A percentile compares a stretch with the other conserved stretches of the same genome.
Evolutionary conservation across 2,888 invertebrate species (phyloP).

Genomic region (Tenthredo mesomela): DNA sequence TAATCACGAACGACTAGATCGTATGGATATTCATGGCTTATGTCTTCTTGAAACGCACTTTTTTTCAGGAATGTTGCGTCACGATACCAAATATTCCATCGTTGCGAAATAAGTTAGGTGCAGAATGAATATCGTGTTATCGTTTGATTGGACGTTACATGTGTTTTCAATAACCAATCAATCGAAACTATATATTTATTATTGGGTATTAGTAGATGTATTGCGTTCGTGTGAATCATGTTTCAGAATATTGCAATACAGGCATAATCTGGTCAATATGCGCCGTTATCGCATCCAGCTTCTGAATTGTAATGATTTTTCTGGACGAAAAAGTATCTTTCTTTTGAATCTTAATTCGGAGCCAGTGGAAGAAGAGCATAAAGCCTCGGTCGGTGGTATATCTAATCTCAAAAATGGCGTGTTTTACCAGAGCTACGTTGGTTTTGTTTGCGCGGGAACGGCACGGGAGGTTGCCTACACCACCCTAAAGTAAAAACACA

Average conservation of each 20-base stretch:
- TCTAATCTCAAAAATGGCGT: constrained; percentile 31
- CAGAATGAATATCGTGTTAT: too few species aligned
- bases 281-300: background rate
- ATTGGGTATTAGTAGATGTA: too few species aligned
- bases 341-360: background rate
- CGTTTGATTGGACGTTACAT: too few species aligned
- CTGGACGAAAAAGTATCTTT: background rate
- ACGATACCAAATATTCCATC: too few species aligned
- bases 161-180: too few species aligned
- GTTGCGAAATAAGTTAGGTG: too few species aligned
- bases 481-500: constrained; percentile 43
- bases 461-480: background rate
- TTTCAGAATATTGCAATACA: background rate
- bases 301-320: background rate
- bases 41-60: background rate
- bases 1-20: background rate
- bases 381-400: background rate
- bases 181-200: too few species aligned
- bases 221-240: background rate
- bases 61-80: background rate
- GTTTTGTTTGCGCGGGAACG: constrained; percentile 34
- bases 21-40: background rate
- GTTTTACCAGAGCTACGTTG: constrained; percentile 16
- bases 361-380: background rate
- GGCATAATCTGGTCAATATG: background rate